Evolutionary conservation across 2,888 invertebrate genomes (phyloP).

Genomic region (Salticus scenicus): DNA sequence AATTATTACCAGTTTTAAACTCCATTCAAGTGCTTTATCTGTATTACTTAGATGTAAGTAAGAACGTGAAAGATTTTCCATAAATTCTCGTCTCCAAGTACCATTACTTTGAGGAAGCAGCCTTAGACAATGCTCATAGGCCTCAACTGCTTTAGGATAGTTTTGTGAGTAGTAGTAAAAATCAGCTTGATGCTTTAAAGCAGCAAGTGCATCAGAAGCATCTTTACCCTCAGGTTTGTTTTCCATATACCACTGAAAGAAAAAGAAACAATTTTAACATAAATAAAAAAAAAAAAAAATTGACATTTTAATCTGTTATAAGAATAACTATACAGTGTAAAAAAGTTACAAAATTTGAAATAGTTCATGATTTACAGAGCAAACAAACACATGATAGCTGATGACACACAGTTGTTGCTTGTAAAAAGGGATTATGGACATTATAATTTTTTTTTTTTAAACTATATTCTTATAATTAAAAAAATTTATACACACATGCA

Average conservation of each 20-base stretch:
- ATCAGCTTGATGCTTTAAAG: constrained; percentile 53
- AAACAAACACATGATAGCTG: too few species aligned
- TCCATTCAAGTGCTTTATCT: constrained; percentile 60
- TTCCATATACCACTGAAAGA: constrained; percentile 62
- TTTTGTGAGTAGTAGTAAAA: constrained; percentile 28
- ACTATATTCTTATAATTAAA: too few species aligned
- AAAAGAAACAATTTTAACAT: not conserved
- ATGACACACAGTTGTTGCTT: too few species aligned
- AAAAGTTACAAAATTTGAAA: too few species aligned
- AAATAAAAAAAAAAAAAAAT: not conserved
- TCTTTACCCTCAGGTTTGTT: not conserved
- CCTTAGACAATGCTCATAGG: constrained; percentile 35
- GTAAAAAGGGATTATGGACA: too few species aligned
- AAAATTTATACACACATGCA: too few species aligned
- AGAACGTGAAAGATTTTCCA: constrained; percentile 53
- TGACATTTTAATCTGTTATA: too few species aligned
- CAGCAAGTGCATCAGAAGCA: constrained; percentile 1
- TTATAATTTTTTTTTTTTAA: too few species aligned
- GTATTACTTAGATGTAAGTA: constrained; percentile 27
- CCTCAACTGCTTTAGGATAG: constrained; percentile 45
- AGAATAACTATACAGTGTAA: too few species aligned
- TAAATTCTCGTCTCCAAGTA: constrained; percentile 57
- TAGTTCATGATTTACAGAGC: too few species aligned
- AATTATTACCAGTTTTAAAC: constrained; percentile 57
- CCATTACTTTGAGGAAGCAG: constrained; percentile 37